Evolutionary conservation across 2,888 invertebrate species (phyloP), one percentile per base, ranked within the genome.

Genomic region (Rhabditophanes sp.): DNA sequence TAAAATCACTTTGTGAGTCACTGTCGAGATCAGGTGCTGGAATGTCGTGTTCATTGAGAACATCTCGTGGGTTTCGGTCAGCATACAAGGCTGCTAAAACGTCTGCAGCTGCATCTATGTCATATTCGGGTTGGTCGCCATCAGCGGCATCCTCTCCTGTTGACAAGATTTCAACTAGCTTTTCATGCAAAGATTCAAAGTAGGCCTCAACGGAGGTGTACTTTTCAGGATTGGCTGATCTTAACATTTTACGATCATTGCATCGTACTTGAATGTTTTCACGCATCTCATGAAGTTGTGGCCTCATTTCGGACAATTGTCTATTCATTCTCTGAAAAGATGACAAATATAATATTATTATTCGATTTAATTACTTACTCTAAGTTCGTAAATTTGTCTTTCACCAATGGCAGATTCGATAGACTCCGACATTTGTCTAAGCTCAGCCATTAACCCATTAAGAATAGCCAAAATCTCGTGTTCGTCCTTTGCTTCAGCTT

Each of bases 91-190:
- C 50, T 9, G 60, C 55, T 14, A 60, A 42, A 19, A 60, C 41
- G 34, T 57, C 50, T n/a, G 61, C 55, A 8, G 61, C 54, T 25
- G 58, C 55, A 35, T 54, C 53, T 23, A 53, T 41, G 37, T 61
- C 52, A 35, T 55, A 48, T 15, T 44, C 19, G 30, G 25, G 43
- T 31, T 41, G 14, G 6, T 25, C 17, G n/a, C 12, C 16, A 11
- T 2, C 33, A 15, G 34, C 39, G 2, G 25, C 34, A n/a, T n/a
- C n/a, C n/a, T n/a, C n/a, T n/a, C n/a, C n/a, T n/a, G n/a, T n/a
- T n/a, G n/a, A n/a, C n/a, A n/a, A n/a, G n/a, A n/a, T n/a, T n/a
- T n/a, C n/a, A 3, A n/a, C 16, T 9, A 34, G 9, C 14, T 23
- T 16, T 12, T 33, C 8, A 4, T 34, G 35, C 16, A 34, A 9